These are phyloP conservation scores for Clarias laeviceps DNA, from an alignment of 2,797 vertebrate genomes.

Conservation along the genomic window DNA sequence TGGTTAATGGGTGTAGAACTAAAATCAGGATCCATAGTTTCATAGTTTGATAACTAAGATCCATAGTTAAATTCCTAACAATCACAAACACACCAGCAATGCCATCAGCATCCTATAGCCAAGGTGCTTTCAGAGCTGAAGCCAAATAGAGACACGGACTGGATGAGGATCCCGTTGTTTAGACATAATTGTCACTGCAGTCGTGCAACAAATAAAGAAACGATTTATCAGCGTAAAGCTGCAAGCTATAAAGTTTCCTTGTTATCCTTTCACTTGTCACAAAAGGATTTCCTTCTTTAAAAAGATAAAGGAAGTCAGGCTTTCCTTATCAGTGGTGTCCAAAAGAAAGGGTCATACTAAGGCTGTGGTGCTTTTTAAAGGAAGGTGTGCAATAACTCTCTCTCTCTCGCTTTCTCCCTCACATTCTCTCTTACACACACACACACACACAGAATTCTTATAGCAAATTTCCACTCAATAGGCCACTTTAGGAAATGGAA, in stretches of 20 bases:
- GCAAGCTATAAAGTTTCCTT: not conserved
- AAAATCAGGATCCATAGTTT: not conserved
- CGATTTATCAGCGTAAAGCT: not conserved
- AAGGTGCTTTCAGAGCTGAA: not conserved
- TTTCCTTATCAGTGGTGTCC: constrained; percentile 11
- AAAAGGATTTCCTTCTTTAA: constrained; percentile 22
- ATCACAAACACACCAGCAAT: not conserved
- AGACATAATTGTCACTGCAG: not conserved
- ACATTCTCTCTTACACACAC: not conserved
- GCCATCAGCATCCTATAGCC: not conserved
- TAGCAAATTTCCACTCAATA: not conserved
- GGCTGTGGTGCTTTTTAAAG: not conserved
- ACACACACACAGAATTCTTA: not conserved
- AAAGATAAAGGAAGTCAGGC: not conserved
- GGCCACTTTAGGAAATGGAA: not conserved
- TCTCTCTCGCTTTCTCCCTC: not conserved
- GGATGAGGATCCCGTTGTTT: not conserved
- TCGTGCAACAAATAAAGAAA: too few relatives aligned
- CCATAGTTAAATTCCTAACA: not conserved
- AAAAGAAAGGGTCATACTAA: constrained; percentile 3
- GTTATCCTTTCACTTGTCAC: not conserved
- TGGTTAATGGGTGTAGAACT: not conserved
- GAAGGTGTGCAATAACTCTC: not conserved
- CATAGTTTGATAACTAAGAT: too few relatives aligned
- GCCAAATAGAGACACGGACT: not conserved